A percentile compares a stretch with the other conserved stretches of the same genome.
Evolutionary conservation across 2,113 vertebrate species (phyloP).

Genomic region (Podilymbus podiceps): DNA sequence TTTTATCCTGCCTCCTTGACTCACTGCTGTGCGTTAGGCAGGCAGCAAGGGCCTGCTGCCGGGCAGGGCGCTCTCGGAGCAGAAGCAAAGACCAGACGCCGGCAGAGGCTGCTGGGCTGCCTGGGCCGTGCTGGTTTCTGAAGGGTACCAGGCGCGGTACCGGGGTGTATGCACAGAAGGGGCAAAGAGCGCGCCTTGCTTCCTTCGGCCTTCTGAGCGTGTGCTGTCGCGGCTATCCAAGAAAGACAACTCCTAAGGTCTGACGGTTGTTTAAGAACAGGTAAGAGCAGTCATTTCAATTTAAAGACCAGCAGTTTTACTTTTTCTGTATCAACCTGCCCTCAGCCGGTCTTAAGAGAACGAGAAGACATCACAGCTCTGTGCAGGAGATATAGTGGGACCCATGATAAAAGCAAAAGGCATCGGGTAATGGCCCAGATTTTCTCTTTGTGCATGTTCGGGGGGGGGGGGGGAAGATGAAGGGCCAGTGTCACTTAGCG

Average conservation of each 20-base stretch:
- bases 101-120: background rate
- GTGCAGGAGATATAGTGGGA: background rate
- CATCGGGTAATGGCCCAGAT: fast-evolving
- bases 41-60: background rate
- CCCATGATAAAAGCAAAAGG: background rate
- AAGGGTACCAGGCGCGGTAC: background rate
- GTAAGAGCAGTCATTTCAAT: background rate
- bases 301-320: background rate
- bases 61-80: background rate
- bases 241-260: background rate
- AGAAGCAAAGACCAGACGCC: background rate
- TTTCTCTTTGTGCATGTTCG: background rate
- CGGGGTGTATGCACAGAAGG: background rate
- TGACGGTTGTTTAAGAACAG: background rate
- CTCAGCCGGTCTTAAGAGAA: background rate
- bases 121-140: background rate
- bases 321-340: background rate
- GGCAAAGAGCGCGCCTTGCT: background rate
- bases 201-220: background rate
- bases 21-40: fast-evolving
- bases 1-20: background rate
- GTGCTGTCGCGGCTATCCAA: fast-evolving
- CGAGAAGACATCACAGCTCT: background rate
- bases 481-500: background rate
- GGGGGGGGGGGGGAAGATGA: background rate